A percentile compares a stretch with the other conserved stretches of the same genome.
These are phyloP conservation scores for Cryptotis parvus DNA, from an alignment of 2,113 vertebrate species.

Conservation along the genomic window DNA sequence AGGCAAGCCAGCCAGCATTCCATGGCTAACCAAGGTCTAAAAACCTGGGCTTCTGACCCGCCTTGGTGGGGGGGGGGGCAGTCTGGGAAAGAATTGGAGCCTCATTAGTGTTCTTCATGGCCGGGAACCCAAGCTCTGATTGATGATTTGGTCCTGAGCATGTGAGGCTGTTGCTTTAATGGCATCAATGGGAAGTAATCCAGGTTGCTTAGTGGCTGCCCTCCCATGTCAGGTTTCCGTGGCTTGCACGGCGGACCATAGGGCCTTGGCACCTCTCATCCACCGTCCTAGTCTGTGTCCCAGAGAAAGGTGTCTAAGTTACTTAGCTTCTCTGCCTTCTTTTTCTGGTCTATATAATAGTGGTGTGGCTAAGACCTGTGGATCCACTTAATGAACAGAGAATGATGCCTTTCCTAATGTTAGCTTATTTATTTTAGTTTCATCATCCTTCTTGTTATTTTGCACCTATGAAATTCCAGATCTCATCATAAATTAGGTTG, in stretches of 20 bases:
- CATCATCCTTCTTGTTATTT: neutral
- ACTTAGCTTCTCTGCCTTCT: conserved; percentile 8
- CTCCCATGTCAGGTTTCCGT: conserved; percentile 1
- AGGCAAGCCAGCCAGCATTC: conserved; percentile 1
- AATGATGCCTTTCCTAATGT: neutral
- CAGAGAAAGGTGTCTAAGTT: neutral
- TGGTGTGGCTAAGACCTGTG: neutral
- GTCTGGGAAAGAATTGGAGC: neutral
- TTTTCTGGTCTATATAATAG: conserved; percentile 39
- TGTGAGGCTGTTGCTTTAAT: conserved; percentile 21
- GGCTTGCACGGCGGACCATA: neutral
- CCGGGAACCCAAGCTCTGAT: neutral
- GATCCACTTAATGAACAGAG: neutral
- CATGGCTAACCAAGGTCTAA: neutral
- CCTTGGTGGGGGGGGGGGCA: neutral
- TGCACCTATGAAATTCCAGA: conserved; percentile 11
- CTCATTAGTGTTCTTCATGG: neutral
- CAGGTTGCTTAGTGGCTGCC: neutral
- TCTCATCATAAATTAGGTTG: neutral
- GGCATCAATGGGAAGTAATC: neutral
- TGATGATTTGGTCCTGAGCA: neutral
- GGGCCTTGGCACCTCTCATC: neutral
- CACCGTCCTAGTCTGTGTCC: neutral
- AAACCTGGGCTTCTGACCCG: neutral
- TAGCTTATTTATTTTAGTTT: neutral